Percentiles rank a stretch among this genome's conserved stretches.
phyloP scores from a whole-genome alignment of 2,888 invertebrate genomes.

The Dascillus cervinus region DNA sequence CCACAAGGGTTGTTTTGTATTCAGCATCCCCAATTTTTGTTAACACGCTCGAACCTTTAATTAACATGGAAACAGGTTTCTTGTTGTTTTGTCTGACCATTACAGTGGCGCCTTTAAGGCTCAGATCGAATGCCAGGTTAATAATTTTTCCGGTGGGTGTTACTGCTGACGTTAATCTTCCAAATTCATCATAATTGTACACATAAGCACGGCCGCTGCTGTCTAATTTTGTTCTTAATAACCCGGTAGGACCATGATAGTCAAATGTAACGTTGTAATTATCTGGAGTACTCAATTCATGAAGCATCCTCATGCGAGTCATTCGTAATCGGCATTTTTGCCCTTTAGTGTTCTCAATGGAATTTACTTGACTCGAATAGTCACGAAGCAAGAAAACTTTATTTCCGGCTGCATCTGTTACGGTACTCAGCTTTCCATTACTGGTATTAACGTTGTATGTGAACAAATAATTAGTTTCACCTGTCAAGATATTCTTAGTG shows the following conservation, averaged over 20 bases:
- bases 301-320: constrained; percentile 88
- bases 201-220: constrained; percentile 86
- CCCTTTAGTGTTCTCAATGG: constrained; percentile 89
- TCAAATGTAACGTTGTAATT: constrained; percentile 92
- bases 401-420: constrained; percentile 88
- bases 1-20: constrained; percentile 68
- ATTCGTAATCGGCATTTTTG: constrained; percentile 85
- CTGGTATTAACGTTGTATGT: constrained; percentile 95
- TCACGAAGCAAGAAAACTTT: constrained; percentile 77
- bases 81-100: constrained; percentile 76
- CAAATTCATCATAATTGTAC: constrained; percentile 93
- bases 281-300: constrained; percentile 84
- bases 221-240: constrained; percentile 82
- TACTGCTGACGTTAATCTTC: constrained; percentile 81
- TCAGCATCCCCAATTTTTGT: constrained; percentile 78
- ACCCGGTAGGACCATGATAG: constrained; percentile 83
- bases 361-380: constrained; percentile 83
- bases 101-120: constrained; percentile 82
- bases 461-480: constrained; percentile 87
- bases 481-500: constrained; percentile 91
- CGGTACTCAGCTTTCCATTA: constrained; percentile 88
- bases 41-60: constrained; percentile 79
- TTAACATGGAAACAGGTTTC: constrained; percentile 76
- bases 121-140: constrained; percentile 80
- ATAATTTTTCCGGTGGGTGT: constrained; percentile 95